Evolutionary conservation across 2,113 vertebrate species (phyloP), one percentile per base, ranked within the genome.

Genomic region (Edolisoma coerulescens): DNA sequence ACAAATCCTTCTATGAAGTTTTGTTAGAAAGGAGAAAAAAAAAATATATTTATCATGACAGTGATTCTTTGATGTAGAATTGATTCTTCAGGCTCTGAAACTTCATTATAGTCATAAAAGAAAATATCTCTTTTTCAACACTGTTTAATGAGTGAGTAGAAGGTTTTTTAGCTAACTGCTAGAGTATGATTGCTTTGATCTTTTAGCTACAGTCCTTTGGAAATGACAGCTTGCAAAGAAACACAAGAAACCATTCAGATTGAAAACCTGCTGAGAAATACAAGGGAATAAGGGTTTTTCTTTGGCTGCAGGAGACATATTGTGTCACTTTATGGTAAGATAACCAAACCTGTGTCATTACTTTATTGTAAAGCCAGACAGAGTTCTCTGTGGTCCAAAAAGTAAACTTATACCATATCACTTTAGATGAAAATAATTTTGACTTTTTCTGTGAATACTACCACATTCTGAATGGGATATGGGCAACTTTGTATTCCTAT

Each of bases 61-160:
- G 70, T 63, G 28, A 95, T 90, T 73, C 77, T 95, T 95, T 96
- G 68, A 89, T 81, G 64, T 78, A 63, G 44, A 91, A 89, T 81
- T 91, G 26, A 86, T 84, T 78, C 80, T 94, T 91, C 73, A 87
- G 84, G 53, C 59, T 92, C 52, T 75, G 44, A 93, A 94, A 87
- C 27, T 71, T 60, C 32, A 84, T 88, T 86, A 89, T 18, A 89
- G 16, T 26, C 81, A 45, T 79, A 63, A 91, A 94, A 90, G 50
- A 92, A 96, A 78, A 59, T 45, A 75, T 24, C 41, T 73, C 53
- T 68, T 91, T 96, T 84, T 67, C 77, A 93, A 52, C 27, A 60
- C 20, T 63, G 11, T 77, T 89, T 78, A 95, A 93, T 84, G 64
- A 84, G 23, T 47, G 52, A 84, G n/a, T 52, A 41, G 17, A 65